phyloP scores from a whole-genome alignment of 2,888 invertebrate genomes.

The Euzetes globulus region DNA sequence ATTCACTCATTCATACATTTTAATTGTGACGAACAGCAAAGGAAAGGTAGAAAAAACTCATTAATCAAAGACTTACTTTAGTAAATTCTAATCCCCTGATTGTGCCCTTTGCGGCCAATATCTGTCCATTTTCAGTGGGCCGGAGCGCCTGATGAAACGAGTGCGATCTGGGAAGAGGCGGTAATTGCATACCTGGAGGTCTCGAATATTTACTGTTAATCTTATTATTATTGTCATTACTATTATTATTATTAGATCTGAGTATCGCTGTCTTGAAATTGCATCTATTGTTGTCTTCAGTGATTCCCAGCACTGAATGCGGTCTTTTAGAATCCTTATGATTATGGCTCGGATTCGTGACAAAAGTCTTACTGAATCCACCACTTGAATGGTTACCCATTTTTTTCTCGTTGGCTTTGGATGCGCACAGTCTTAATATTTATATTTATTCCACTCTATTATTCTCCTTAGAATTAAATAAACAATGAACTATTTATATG shows the following conservation, averaged over 20 bases:
- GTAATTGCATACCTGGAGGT: slow-evolving; percentile 32
- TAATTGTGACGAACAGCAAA: too few relatives aligned
- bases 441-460: slow-evolving; percentile 16
- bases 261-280: slow-evolving; percentile 21
- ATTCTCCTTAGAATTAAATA: not conserved
- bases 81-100: slow-evolving; percentile 33
- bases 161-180: slow-evolving; percentile 36
- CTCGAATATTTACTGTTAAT: slow-evolving; percentile 3
- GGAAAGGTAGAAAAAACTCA: not conserved
- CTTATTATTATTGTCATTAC: not conserved
- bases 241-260: slow-evolving; percentile 3
- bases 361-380: slow-evolving; percentile 28
- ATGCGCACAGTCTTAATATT: not conserved
- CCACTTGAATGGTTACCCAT: slow-evolving; percentile 28
- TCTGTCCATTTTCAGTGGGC: slow-evolving; percentile 36
- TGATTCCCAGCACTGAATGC: slow-evolving; percentile 31
- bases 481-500: slow-evolving; percentile 15
- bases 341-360: slow-evolving; percentile 7
- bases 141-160: slow-evolving; percentile 36
- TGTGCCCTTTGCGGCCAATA: slow-evolving; percentile 33
- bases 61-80: slow-evolving; percentile 26
- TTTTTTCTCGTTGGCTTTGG: not conserved
- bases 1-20: not conserved
- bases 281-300: slow-evolving; percentile 21
- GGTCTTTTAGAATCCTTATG: slow-evolving; percentile 23